These are phyloP conservation scores for Lasioglossum baleicum DNA, from an alignment of 1,140 invertebrate species.

Conservation along the genomic window DNA sequence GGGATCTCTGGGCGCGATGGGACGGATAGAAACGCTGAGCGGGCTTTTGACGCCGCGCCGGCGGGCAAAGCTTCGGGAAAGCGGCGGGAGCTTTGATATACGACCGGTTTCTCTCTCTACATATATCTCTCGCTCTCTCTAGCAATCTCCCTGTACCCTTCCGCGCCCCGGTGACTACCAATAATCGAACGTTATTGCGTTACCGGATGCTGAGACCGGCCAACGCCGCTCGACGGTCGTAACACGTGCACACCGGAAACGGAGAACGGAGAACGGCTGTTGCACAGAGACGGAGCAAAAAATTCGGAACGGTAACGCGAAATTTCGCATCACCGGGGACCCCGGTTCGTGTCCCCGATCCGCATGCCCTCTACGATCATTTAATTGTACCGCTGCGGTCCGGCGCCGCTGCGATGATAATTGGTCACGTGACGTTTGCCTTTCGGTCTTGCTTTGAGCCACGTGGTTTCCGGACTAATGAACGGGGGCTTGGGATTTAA, in stretches of 20 bases:
- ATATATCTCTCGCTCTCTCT: background rate
- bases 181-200: slow-evolving; percentile 79
- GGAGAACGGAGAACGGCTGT: background rate
- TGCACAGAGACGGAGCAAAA: background rate
- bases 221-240: background rate
- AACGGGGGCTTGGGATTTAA: too few species aligned
- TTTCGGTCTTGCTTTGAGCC: background rate
- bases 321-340: background rate
- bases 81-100: slow-evolving; percentile 1
- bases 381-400: background rate
- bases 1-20: background rate
- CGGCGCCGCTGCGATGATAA: background rate
- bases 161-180: slow-evolving; percentile 55
- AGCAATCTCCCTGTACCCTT: background rate
- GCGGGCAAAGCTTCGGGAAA: background rate
- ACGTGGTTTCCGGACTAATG: too few species aligned
- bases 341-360: background rate
- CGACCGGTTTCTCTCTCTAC: background rate
- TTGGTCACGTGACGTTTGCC: background rate
- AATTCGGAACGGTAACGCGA: background rate
- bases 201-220: slow-evolving; percentile 46
- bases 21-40: background rate
- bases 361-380: background rate
- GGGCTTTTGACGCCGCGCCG: background rate
- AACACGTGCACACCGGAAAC: background rate